Conservation (phyloP, 1,140 invertebrate genomes). For the Calliphora vicina region DNA sequence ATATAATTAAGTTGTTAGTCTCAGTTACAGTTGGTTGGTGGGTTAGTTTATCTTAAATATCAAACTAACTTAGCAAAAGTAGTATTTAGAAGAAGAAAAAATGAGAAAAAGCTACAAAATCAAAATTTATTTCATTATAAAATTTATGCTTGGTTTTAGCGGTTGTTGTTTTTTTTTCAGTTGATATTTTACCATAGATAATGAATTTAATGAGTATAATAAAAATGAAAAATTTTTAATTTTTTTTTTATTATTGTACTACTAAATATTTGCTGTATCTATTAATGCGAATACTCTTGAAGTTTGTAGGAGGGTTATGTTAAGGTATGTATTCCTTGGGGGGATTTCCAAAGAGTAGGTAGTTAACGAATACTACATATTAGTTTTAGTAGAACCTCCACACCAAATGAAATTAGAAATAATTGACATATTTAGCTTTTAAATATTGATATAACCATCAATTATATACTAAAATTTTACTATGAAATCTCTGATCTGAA, state of each 20-base stretch:
- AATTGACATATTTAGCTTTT: too few relatives aligned
- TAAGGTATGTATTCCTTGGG: too few relatives aligned
- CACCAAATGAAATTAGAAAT: too few relatives aligned
- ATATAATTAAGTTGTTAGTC: slow-evolving; percentile 10
- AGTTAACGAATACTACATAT: too few relatives aligned
- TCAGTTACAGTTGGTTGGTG: neutral
- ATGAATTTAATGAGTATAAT: slow-evolving; percentile 7
- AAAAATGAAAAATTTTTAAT: neutral
- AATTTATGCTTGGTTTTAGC: neutral
- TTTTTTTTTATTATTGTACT: neutral
- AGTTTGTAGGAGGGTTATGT: too few relatives aligned
- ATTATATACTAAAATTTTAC: too few relatives aligned
- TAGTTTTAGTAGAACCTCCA: too few relatives aligned
- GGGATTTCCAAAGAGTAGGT: too few relatives aligned
- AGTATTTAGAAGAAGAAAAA: neutral
- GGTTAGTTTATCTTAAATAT: neutral
- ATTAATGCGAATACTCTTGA: neutral
- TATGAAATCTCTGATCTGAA: too few relatives aligned
- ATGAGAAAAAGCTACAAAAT: neutral
- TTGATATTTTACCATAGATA: neutral
- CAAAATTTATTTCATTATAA: neutral
- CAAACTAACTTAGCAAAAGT: neutral
- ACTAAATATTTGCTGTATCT: neutral
- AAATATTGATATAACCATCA: too few relatives aligned
- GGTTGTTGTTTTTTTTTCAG: neutral